Base-by-base conservation (phyloP, 1,140 invertebrate genomes). In the Megalopta genalis region DNA sequence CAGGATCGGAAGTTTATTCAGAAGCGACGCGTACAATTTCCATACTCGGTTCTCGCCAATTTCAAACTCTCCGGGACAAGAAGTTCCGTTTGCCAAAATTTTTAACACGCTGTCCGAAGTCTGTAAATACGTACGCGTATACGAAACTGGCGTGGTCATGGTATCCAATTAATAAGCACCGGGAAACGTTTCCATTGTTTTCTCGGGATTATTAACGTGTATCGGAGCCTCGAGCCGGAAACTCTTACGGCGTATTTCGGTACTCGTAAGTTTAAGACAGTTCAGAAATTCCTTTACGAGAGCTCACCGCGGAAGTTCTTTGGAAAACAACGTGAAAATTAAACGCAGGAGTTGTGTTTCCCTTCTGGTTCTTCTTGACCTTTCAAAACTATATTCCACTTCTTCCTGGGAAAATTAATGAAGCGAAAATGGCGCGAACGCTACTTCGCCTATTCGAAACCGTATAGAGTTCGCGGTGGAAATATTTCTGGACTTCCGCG, bases 1-100 rank as follows among this genome's bases (percentile, higher is more conserved):
- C 66, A 66, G 39, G 49, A 69, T 27, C 65, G 66, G 42, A n/a
- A 62, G 57, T 70, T 67, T 66, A 77, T 77, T 77, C 66, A 69
- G 66, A 14, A 54, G 42, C 27, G 14, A 60, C 74, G 60, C 18
- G 54, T 62, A 59, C 69, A 77, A 66, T 77, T 77, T 39, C n/a
- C 66, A 49, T 54, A 49, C n/a, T 37, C 42, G 66, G 7, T 21
- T 23, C 25, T 23, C 49, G 66, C 74, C 74, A 77, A 77, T 77
- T 70, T 77, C 54, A 77, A 75, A 70, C 42, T 77, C 70, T 60
- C 18, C 25, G 16, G 5, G 21, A 8, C 7, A 46, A 25, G 37
- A 76, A 67, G 18, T 68, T 59, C 46, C 65, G 21, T 21, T 6
- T 21, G 21, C 69, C 39, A 49, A 39, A 69, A 77, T 77, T 69